A percentile compares a stretch with the other conserved stretches of the same genome.
phyloP scores from a whole-genome alignment of 2,888 invertebrate genomes.

The Globia sparganii region DNA sequence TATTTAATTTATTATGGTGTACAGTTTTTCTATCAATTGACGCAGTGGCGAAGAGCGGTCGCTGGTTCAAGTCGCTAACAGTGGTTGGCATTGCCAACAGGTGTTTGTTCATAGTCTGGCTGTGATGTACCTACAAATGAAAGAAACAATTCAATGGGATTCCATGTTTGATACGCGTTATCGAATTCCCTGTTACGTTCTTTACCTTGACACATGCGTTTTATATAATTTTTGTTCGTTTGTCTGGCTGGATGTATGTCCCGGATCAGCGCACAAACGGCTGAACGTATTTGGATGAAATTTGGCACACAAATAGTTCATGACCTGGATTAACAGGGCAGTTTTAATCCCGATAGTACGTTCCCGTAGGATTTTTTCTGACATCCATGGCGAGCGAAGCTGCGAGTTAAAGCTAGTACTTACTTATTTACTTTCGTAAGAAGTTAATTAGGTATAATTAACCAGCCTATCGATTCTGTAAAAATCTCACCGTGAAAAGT shows the following conservation, averaged over 20 bases:
- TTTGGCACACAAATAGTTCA: not conserved
- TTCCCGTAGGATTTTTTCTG: not conserved
- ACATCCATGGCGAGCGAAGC: not conserved
- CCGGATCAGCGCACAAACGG: not conserved
- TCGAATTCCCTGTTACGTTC: not conserved
- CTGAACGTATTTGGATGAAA: not conserved
- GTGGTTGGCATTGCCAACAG: slow-evolving; percentile 1
- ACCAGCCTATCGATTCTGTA: too few species aligned
- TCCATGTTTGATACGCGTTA: not conserved
- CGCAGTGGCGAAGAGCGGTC: not conserved
- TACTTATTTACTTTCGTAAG: not conserved
- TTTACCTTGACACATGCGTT: not conserved
- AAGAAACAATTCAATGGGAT: not conserved
- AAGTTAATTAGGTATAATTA: not conserved
- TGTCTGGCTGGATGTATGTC: not conserved
- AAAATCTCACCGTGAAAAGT: too few species aligned
- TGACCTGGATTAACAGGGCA: not conserved
- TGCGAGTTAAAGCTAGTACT: not conserved
- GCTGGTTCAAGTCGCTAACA: not conserved
- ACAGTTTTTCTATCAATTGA: not conserved
- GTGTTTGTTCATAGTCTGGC: slow-evolving; percentile 2
- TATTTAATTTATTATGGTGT: not conserved
- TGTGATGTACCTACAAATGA: not conserved
- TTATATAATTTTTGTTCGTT: not conserved
- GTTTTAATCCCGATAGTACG: not conserved